Base-by-base conservation (phyloP, 2,113 vertebrate genomes). In the Burhinus bistriatus region DNA sequence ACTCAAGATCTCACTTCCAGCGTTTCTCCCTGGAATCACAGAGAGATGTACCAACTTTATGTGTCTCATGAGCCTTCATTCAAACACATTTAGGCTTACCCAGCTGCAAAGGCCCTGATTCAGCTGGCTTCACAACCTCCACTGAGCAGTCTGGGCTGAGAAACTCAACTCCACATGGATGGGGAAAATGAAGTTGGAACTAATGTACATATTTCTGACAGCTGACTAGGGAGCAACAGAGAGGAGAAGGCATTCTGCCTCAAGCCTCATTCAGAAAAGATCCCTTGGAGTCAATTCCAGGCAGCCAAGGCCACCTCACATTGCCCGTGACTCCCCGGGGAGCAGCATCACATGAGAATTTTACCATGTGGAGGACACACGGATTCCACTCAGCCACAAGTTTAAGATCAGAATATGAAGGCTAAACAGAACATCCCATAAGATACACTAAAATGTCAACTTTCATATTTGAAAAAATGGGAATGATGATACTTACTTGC, bases 321-420 rank as follows among this genome's bases (percentile, higher is more conserved):
- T 22, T 70, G 55, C 27, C 26, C 0, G 0, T 19, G 34, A 8
- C 32, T 78, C 58, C 17, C 8, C 0, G 0, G 16, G 52, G 13
- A 76, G 25, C 34, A 71, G 23, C 66, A 71, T 15, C 72, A 36
- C 6, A 3, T 30, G 19, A 90, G 30, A 34, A 49, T 70, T 76
- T 44, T 51, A 38, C 19, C 18, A 10, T 3, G 21, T n/a, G 89
- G 76, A 76, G 38, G 47, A 64, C 57, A 21, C 2, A 5, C 49
- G 34, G 47, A 90, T 71, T 73, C 40, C 34, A 47, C 27, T 93
- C 65, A 79, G 45, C 3, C 59, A 58, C 1, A 2, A 64, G 36
- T 57, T 92, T 69, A 79, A 84, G 49, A 54, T 29, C 26, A 86
- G 47, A 88, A 66, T 62, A 62, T 14, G 34, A 85, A 72, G 34